These are phyloP conservation scores for Bimastos eiseni DNA, from an alignment of 2,888 invertebrate genomes.

Conservation along the genomic window DNA sequence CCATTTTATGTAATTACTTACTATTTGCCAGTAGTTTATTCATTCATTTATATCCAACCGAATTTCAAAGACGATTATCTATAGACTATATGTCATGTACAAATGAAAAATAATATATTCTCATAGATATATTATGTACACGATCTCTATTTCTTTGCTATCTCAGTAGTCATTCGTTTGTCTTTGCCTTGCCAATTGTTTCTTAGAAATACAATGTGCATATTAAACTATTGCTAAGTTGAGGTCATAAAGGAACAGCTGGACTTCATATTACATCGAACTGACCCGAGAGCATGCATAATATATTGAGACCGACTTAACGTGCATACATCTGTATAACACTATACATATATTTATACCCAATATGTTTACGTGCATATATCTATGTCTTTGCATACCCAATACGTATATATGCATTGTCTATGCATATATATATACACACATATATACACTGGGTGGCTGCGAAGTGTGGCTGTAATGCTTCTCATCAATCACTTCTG, in stretches of 20 bases:
- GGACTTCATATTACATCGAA: background rate
- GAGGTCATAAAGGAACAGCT: background rate
- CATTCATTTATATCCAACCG: background rate
- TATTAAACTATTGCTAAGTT: constrained; percentile 13
- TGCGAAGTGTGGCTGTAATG: background rate
- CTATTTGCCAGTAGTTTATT: no score
- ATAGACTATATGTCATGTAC: no score
- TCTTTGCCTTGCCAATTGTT: background rate
- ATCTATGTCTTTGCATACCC: background rate
- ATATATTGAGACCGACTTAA: background rate
- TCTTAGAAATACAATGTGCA: background rate
- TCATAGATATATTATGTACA: no score
- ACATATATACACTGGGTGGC: background rate
- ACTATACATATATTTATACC: background rate
- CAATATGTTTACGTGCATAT: background rate
- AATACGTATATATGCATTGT: background rate
- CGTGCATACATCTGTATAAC: background rate
- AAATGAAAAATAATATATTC: no score
- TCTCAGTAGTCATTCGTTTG: background rate
- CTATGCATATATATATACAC: background rate
- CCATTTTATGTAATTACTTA: no score
- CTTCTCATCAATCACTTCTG: background rate
- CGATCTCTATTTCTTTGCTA: no score
- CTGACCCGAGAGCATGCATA: background rate
- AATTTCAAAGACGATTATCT: background rate